Evolutionary conservation across 2,113 vertebrate species (phyloP).

Genomic region (Rhabdomys dilectus): DNA sequence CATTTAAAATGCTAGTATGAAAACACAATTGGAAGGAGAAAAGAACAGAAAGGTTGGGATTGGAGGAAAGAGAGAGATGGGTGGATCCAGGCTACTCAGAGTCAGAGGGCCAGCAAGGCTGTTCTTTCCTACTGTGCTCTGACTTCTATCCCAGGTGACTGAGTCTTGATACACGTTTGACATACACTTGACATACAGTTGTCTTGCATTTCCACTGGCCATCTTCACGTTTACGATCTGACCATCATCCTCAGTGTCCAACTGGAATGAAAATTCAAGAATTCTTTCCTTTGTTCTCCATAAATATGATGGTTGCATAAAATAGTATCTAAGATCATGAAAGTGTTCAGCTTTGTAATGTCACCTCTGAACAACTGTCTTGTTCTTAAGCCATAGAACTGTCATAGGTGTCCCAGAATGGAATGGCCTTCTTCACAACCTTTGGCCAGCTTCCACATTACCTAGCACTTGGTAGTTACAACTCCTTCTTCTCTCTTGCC

Average conservation of each 20-base stretch:
- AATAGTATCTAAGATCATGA: neutral
- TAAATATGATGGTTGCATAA: neutral
- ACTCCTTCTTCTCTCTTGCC: neutral
- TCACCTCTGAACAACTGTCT: neutral
- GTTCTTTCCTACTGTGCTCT: fast-evolving
- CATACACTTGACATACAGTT: too few species aligned
- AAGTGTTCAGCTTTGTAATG: too few species aligned
- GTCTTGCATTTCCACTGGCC: fast-evolving
- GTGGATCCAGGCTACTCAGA: neutral
- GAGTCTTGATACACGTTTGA: too few species aligned
- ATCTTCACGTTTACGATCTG: neutral
- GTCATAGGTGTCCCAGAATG: neutral
- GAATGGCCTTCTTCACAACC: neutral
- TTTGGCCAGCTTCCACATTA: neutral
- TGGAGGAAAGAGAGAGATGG: neutral
- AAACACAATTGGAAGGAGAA: neutral
- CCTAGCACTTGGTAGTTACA: fast-evolving
- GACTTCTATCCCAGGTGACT: neutral
- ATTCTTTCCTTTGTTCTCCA: neutral
- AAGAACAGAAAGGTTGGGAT: neutral
- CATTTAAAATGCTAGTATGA: fast-evolving
- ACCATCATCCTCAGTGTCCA: neutral
- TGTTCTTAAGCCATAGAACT: neutral
- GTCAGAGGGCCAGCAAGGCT: too few species aligned
- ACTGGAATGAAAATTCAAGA: neutral